Conservation (phyloP, 2,888 invertebrate species). For the Aplocera efformata region DNA sequence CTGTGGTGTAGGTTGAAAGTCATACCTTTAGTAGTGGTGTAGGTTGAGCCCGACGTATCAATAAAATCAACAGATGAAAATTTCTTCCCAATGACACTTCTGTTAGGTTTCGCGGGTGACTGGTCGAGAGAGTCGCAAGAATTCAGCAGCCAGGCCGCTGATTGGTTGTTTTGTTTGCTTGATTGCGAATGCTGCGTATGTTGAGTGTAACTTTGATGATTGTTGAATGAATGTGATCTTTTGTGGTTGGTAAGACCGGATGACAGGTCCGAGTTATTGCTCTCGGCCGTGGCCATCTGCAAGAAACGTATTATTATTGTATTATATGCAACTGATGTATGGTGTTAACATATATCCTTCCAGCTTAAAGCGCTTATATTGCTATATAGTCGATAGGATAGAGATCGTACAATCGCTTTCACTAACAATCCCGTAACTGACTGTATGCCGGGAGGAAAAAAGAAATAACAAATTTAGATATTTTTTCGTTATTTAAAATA, state of each 20-base stretch:
- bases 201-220: constrained; percentile 85
- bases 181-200: constrained; percentile 80
- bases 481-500: too few relatives aligned
- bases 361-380: too few relatives aligned
- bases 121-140: constrained; percentile 76
- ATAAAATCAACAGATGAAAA: constrained; percentile 79
- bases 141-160: constrained; percentile 72
- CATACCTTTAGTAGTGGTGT: constrained; percentile 46
- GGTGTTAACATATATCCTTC: constrained; percentile 6
- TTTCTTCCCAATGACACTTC: constrained; percentile 79
- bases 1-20: background rate
- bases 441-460: too few relatives aligned
- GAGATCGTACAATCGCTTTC: too few relatives aligned
- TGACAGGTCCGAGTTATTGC: constrained; percentile 73
- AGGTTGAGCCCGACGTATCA: constrained; percentile 77
- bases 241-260: constrained; percentile 82
- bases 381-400: too few relatives aligned
- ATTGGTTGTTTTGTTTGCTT: constrained; percentile 82
- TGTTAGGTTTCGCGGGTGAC: constrained; percentile 64
- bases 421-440: too few relatives aligned
- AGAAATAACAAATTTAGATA: too few relatives aligned
- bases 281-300: constrained; percentile 84
- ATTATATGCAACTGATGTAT: constrained; percentile 19
- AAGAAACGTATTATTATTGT: constrained; percentile 27
- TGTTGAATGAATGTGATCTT: constrained; percentile 85